Evolutionary conservation across 2,113 vertebrate species (phyloP).

Genomic region (Alethe diademata): DNA sequence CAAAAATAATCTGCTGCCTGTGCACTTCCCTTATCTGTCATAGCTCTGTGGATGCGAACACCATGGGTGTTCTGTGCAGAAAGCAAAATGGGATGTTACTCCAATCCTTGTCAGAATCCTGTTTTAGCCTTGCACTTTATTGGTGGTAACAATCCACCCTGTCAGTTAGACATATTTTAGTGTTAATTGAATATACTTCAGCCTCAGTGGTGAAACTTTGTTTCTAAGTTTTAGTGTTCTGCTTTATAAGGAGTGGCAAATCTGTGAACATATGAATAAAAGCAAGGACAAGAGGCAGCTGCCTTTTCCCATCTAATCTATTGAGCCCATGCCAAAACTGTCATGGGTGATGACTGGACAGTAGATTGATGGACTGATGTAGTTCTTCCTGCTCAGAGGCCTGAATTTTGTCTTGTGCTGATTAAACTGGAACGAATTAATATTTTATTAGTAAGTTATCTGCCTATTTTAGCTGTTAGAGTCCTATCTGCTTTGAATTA

Average conservation of each 20-base stretch:
- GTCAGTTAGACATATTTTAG: neutral
- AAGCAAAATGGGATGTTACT: neutral
- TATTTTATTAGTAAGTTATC: neutral
- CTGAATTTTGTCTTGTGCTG: neutral
- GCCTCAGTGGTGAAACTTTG: neutral
- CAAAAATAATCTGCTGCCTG: constrained; percentile 3
- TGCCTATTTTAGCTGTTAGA: neutral
- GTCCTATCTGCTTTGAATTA: neutral
- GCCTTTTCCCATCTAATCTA: neutral
- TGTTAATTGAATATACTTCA: neutral
- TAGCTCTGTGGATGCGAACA: neutral
- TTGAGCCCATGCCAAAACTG: neutral
- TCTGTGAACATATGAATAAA: neutral
- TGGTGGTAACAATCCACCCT: neutral
- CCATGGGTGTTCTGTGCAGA: neutral
- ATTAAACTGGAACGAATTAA: neutral
- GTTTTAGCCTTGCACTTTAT: neutral
- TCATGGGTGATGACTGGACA: neutral
- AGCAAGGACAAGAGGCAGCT: neutral
- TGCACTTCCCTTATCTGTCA: neutral
- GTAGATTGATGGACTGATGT: neutral
- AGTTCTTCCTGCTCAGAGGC: neutral
- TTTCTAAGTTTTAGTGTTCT: neutral
- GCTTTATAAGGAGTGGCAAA: neutral
- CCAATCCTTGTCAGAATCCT: neutral